Conservation (phyloP, 2,888 invertebrate genomes). For the Campoplex nolae region DNA sequence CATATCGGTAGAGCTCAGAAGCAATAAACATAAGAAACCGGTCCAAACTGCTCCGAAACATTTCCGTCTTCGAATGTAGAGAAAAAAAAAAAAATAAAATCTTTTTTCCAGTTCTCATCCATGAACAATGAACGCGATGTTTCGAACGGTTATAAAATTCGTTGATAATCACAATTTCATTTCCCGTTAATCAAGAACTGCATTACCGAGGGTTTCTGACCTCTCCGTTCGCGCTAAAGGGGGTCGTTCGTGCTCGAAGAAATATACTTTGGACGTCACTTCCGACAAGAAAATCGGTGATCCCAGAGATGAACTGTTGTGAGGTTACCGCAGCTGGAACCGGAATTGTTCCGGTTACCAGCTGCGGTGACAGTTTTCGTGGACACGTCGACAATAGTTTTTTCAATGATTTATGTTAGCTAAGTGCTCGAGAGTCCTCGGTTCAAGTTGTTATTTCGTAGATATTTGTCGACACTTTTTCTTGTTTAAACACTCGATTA, state of each 20-base stretch:
- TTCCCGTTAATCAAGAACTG: neutral
- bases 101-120: neutral
- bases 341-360: conserved; percentile 22
- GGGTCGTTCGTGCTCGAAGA: neutral
- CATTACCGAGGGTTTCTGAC: neutral
- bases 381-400: conserved; percentile 12
- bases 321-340: conserved; percentile 38
- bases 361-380: conserved; percentile 20
- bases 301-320: conserved; percentile 1
- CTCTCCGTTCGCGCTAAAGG: neutral
- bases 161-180: neutral
- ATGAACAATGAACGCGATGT: neutral
- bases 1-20: neutral
- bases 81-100: neutral
- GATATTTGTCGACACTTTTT: neutral
- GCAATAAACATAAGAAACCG: conserved; percentile 23
- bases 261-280: conserved; percentile 4
- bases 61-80: neutral
- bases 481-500: neutral
- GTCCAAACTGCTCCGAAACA: neutral
- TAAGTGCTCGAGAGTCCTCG: neutral
- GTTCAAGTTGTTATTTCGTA: neutral
- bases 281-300: conserved; percentile 15
- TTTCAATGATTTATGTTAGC: neutral
- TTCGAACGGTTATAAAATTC: neutral